Evolutionary conservation across 1,140 invertebrate genomes (phyloP), one percentile per base, ranked within the genome.

Genomic region (Idris sp.): DNA sequence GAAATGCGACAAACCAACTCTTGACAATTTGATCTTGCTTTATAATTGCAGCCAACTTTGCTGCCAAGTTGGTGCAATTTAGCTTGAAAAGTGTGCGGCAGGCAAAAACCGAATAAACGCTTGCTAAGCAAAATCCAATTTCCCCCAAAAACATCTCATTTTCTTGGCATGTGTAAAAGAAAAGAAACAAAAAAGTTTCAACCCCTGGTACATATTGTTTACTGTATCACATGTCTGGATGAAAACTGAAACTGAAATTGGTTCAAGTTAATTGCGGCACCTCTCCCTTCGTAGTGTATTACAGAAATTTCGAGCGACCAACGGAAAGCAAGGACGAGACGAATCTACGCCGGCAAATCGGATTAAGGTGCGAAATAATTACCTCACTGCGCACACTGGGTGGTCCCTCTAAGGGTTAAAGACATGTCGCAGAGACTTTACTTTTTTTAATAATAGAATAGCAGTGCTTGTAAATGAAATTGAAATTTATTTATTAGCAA

Each of bases 291-390:
- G 64, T 28, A n/a, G 18, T 16, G 62, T 56, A 67, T 67, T 56
- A 56, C 13, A 25, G 51, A n/a, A 40, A 22, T 48, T 48, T 31
- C 18, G 22, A 46, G 15, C 31, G 58, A 31, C 25, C 10, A 14
- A 11, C 28, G 58, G 19, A 46, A 61, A 46, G 61, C 41, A 28
- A 41, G 62, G 30, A 54, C 38, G 41, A 30, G 49, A 54, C 62
- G 51, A 56, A 49, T 67, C 43, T 35, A 10, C 25, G 13, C 13
- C 38, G 41, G 26, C 26, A 71, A 62, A 71, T 53, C 65, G 54
- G 65, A 59, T 71, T 71, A 71, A 38, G 36, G n/a, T 28, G 54
- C 18, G 56, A 71, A 71, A 71, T 71, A 71, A 71, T 71, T 71
- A 71, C 48, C 31, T 28, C 51, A 22, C 31, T 43, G 40, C 22